Evolutionary conservation across 2,797 vertebrate genomes (phyloP), one percentile per base, ranked within the genome.

Genomic region (Coranthus polyacanthus): DNA sequence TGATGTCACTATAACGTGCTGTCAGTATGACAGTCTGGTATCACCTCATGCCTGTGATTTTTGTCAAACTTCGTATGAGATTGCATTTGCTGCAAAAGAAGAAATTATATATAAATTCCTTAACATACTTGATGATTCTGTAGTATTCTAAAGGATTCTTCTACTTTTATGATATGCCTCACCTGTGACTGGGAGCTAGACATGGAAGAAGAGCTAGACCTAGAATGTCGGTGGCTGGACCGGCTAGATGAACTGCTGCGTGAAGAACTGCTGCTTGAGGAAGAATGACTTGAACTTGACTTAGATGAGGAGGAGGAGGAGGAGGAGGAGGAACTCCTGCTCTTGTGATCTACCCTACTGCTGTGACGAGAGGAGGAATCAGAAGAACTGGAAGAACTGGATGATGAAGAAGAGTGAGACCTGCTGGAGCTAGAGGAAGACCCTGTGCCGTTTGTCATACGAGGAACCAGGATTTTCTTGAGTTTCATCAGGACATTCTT

Each of bases 401-500:
- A 84, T 15, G 78, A 87, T 3, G 36, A 12, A 8, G 78, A 81
- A 3, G 66, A 75, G 16, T 32, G 84, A 79, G 12, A 11, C 67
- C 82, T 90, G 70, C 80, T 86, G 17, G 90, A 92, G 39, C 83
- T 90, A 34, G 83, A 89, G 12, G 83, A 88, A n/a, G 13, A 0
- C 22, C 61, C 7, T 26, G 76, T 90, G 2, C 15, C 46, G 66
- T 89, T 92, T 51, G 66, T 93, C 37, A 50, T 47, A 72, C 79
- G 83, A 60, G 88, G 81, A 67, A 62, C 72, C 76, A 96, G 78
- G 72, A 96, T 94, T 64, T 92, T 93, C 72, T 90, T 94, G 36
- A 95, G 81, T 83, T 93, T 96, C 87, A 91, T 72, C 77, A 94
- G 71, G 39, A 95, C 84, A 0, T 75, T 88, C 59, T 73, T 92